phyloP scores from a whole-genome alignment of 2,113 vertebrate species.

The Macquaria australasica region DNA sequence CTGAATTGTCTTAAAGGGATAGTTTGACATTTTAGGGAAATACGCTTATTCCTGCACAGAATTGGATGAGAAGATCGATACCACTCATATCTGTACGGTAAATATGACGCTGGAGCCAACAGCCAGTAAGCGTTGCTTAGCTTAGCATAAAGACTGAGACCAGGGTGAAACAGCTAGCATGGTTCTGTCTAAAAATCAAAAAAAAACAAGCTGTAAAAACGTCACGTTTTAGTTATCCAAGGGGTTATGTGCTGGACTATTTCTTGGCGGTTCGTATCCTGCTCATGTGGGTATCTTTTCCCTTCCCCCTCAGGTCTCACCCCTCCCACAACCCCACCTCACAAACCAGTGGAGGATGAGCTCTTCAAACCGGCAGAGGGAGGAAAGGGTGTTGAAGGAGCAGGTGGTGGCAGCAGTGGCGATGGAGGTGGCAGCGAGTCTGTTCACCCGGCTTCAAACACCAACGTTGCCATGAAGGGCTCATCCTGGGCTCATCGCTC shows the following conservation, averaged over 20 bases:
- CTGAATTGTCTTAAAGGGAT: not conserved
- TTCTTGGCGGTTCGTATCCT: not conserved
- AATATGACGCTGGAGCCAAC: not conserved
- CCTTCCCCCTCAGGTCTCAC: constrained; percentile 88
- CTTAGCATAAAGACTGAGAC: constrained; percentile 10
- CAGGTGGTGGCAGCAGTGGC: not conserved
- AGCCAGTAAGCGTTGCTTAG: not conserved
- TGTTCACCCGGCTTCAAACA: constrained; percentile 41
- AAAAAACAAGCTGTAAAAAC: not conserved
- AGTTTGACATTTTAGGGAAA: not conserved
- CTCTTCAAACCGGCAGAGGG: constrained; percentile 94
- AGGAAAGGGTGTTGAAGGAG: constrained; percentile 47
- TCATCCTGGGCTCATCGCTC: constrained; percentile 64
- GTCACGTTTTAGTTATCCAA: not conserved
- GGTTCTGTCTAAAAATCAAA: not conserved
- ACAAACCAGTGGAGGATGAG: constrained; percentile 95
- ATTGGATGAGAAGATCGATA: not conserved
- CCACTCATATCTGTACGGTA: not conserved
- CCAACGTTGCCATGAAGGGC: constrained; percentile 72
- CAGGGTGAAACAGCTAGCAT: not conserved
- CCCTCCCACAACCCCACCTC: constrained; percentile 96
- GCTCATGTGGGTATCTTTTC: not conserved
- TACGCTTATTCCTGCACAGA: not conserved
- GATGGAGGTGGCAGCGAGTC: constrained; percentile 38
- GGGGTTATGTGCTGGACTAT: not conserved